phyloP scores from a whole-genome alignment of 2,113 vertebrate species.

The Dinomys branickii region DNA sequence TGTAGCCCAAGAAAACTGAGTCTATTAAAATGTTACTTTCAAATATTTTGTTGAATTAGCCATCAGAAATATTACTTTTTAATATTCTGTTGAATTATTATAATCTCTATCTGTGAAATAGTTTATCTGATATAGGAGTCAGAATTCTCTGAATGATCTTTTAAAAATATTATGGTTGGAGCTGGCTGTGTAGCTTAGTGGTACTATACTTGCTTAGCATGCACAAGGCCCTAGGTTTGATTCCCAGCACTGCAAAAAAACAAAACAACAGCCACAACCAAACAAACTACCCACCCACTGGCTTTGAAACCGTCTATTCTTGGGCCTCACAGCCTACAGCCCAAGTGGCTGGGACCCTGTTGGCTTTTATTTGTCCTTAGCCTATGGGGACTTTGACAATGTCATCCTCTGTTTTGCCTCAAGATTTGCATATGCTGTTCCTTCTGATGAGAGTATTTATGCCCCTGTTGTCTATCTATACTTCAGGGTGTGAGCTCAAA shows the following conservation, averaged over 20 bases:
- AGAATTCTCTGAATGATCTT: neutral
- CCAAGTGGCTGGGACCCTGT: neutral
- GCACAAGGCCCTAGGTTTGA: no score
- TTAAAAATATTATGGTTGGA: neutral
- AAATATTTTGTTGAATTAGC: neutral
- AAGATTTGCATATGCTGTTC: neutral
- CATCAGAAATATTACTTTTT: no score
- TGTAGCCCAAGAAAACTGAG: no score
- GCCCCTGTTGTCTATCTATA: neutral
- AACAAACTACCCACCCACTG: no score
- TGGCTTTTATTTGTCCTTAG: neutral
- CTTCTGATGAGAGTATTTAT: neutral
- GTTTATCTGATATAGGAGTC: neutral
- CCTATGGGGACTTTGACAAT: neutral
- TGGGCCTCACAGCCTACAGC: neutral
- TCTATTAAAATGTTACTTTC: no score
- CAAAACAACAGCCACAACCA: no score
- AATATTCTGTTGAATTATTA: constrained; percentile 8
- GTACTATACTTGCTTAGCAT: no score
- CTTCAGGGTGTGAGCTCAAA: neutral
- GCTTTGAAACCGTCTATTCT: neutral
- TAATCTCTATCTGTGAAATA: neutral
- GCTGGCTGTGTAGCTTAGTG: no score
- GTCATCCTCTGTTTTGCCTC: neutral
- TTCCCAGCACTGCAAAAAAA: no score